A percentile compares a stretch with the other conserved stretches of the same genome.
Evolutionary conservation across 2,113 vertebrate species (phyloP).

Genomic region (Echinops telfairi): DNA sequence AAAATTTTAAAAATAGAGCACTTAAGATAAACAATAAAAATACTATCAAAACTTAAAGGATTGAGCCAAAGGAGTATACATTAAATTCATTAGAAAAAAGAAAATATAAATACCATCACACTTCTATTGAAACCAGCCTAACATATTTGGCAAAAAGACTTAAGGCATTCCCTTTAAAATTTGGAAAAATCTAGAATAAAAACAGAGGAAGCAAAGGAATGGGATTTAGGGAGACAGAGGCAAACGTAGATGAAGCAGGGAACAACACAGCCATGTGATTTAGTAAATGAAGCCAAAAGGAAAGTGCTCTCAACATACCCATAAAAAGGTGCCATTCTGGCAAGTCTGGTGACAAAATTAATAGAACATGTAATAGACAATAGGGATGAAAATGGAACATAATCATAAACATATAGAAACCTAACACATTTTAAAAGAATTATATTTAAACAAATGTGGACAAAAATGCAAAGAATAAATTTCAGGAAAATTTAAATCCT

Average conservation of each 20-base stretch:
- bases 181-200: not conserved
- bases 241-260: constrained; percentile 25
- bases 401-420: not conserved
- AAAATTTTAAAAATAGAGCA: not conserved
- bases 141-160: not conserved
- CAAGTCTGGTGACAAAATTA: not conserved
- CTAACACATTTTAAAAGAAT: not conserved
- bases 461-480: not conserved
- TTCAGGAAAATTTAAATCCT: not conserved
- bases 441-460: not conserved
- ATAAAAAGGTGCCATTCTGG: not conserved
- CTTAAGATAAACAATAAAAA: not conserved
- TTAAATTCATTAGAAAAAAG: constrained; percentile 9
- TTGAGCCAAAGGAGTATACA: not conserved
- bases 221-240: constrained; percentile 19
- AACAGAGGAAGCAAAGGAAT: not conserved
- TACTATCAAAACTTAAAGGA: not conserved
- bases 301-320: not conserved
- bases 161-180: too few relatives aligned
- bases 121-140: not conserved
- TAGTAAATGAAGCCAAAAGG: constrained; percentile 3
- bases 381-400: not conserved
- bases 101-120: not conserved
- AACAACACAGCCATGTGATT: constrained; percentile 3
- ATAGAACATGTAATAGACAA: not conserved